Evolutionary conservation across 64 coral and sea anemone genomes (phyloP).

Genomic region (Montipora foliosa): DNA sequence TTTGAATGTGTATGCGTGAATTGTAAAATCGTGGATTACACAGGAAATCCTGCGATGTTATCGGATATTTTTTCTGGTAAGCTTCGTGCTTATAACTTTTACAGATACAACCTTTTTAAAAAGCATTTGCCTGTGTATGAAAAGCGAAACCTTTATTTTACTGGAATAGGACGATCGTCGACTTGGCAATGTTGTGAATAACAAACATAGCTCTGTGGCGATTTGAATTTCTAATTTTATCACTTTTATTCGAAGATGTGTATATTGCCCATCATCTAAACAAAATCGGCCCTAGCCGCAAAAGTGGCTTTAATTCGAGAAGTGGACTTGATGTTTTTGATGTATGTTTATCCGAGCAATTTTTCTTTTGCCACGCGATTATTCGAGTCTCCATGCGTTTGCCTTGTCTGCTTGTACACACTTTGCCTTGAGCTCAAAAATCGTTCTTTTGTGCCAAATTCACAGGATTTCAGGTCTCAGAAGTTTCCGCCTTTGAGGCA

Average conservation of each 20-base stretch:
- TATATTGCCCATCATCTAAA: slow-evolving; percentile 29
- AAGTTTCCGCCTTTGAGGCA: slow-evolving; percentile 19
- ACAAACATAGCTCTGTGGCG: slow-evolving; percentile 61
- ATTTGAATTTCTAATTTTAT: slow-evolving; percentile 86
- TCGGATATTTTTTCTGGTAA: slow-evolving; percentile 10
- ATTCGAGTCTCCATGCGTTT: neutral
- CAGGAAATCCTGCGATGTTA: slow-evolving; percentile 17
- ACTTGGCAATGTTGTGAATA: slow-evolving; percentile 76
- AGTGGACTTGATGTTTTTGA: neutral
- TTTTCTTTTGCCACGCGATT: neutral
- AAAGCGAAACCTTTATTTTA: slow-evolving; percentile 60
- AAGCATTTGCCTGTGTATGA: slow-evolving; percentile 6
- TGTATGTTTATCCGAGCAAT: neutral
- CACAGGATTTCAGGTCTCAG: neutral
- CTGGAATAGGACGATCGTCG: slow-evolving; percentile 15
- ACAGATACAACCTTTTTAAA: slow-evolving; percentile 19
- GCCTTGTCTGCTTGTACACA: neutral
- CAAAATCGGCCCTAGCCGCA: neutral
- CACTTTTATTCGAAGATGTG: slow-evolving; percentile 68
- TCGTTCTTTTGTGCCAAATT: slow-evolving; percentile 14
- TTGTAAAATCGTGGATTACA: slow-evolving; percentile 24
- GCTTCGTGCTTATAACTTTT: neutral
- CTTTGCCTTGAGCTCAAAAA: neutral
- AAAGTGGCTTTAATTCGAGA: neutral
- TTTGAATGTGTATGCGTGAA: slow-evolving; percentile 59